Evolutionary conservation across 2,113 vertebrate species (phyloP).

Genomic region (Bubalus kerabau): DNA sequence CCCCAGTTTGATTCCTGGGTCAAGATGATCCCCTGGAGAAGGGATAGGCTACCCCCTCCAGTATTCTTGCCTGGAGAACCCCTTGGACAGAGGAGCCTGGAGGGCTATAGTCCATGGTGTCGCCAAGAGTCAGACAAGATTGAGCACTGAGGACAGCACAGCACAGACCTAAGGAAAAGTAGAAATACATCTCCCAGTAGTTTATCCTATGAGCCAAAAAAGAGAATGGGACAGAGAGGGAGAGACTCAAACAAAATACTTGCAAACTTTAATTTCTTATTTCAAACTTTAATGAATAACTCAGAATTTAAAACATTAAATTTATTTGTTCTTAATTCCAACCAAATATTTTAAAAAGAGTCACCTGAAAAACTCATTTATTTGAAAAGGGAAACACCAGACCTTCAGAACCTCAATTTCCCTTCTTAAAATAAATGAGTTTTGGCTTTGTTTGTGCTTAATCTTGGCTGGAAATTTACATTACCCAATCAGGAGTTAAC

Average conservation of each 20-base stretch:
- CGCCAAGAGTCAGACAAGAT: neutral
- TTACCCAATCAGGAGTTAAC: constrained; percentile 81
- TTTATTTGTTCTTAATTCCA: constrained; percentile 11
- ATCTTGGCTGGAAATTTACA: constrained; percentile 83
- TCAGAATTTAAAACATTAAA: neutral
- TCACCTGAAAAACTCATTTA: constrained; percentile 65
- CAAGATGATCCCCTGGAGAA: neutral
- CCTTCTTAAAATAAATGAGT: constrained; percentile 83
- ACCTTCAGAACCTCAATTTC: constrained; percentile 74
- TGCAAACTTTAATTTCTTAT: neutral
- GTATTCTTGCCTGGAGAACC: neutral
- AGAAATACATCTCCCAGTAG: neutral
- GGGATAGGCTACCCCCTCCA: neutral
- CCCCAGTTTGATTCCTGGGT: neutral
- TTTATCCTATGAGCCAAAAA: neutral
- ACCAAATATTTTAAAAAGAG: constrained; percentile 60
- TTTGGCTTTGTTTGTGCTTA: constrained; percentile 82
- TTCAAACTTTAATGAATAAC: constrained; percentile 4
- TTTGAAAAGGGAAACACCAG: constrained; percentile 62
- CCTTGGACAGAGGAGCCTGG: neutral
- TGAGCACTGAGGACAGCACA: neutral
- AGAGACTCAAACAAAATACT: neutral
- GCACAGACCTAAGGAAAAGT: neutral
- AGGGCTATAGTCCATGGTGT: neutral
- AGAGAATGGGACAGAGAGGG: no score